Percentiles rank a stretch among this genome's conserved stretches.
phyloP scores from a whole-genome alignment of 2,888 invertebrate species.

The Troides aeacus region DNA sequence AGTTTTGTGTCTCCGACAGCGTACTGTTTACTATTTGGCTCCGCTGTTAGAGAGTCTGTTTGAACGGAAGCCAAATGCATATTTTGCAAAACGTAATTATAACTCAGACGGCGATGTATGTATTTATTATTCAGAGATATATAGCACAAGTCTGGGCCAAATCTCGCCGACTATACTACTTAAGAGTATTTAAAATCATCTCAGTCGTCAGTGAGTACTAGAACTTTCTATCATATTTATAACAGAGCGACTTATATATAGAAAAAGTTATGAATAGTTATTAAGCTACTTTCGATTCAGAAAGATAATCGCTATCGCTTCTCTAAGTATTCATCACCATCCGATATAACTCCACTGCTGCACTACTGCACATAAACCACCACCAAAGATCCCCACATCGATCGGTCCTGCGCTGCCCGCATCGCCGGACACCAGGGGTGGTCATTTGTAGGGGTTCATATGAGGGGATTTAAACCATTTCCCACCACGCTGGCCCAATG shows the following conservation, averaged over 20 bases:
- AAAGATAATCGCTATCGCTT: neutral
- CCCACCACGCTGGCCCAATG: too few species aligned
- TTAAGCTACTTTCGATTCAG: neutral
- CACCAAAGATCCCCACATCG: too few species aligned
- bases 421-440: too few species aligned
- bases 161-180: neutral
- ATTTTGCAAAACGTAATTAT: slow-evolving; percentile 68
- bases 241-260: neutral
- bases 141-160: slow-evolving; percentile 35
- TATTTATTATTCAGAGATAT: slow-evolving; percentile 40
- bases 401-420: too few species aligned
- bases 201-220: neutral
- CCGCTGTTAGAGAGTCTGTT: slow-evolving; percentile 53
- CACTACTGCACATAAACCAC: too few species aligned
- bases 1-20: slow-evolving; percentile 42
- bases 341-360: too few species aligned
- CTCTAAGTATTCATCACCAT: too few species aligned
- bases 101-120: slow-evolving; percentile 60
- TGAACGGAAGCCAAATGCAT: slow-evolving; percentile 71
- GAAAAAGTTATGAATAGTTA: neutral
- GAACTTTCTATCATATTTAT: neutral
- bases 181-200: neutral
- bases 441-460: too few species aligned
- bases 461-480: too few species aligned
- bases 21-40: slow-evolving; percentile 58